Evolutionary conservation across 1,140 invertebrate genomes (phyloP).

Genomic region (Calliopsis andreniformis): DNA sequence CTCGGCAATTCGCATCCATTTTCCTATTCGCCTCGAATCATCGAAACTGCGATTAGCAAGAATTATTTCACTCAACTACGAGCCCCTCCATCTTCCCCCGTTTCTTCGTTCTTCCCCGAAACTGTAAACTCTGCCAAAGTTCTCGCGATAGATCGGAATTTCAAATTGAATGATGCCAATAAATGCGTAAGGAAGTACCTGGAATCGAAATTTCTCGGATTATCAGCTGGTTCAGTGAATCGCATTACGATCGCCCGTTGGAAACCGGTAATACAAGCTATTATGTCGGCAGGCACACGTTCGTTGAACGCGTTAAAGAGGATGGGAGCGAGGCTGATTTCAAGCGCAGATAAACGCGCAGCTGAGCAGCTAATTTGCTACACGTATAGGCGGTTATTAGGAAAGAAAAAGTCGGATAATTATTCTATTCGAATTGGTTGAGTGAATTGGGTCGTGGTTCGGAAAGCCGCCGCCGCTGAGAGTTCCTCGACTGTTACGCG

Average conservation of each 20-base stretch:
- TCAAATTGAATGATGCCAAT: too few relatives aligned
- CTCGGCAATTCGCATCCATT: neutral
- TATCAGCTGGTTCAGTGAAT: neutral
- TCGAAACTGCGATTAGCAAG: neutral
- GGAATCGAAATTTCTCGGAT: neutral
- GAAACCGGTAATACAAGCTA: neutral
- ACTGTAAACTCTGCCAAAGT: too few relatives aligned
- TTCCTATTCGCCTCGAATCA: neutral
- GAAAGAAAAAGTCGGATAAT: neutral
- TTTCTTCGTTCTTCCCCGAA: too few relatives aligned
- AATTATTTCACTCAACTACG: neutral
- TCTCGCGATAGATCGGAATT: too few relatives aligned
- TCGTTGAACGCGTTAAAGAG: neutral
- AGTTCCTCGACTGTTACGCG: conserved; percentile 2
- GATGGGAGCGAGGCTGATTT: conserved; percentile 7
- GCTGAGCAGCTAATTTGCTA: conserved; percentile 1
- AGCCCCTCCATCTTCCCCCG: too few relatives aligned
- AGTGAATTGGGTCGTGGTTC: conserved; percentile 1
- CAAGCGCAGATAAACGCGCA: neutral
- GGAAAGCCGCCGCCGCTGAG: neutral
- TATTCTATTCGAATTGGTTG: neutral
- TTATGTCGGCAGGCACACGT: neutral
- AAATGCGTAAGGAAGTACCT: neutral
- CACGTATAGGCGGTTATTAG: neutral
- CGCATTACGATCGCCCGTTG: neutral